A percentile compares a stretch with the other conserved stretches of the same genome.
These are phyloP conservation scores for Fringilla coelebs DNA, from an alignment of 2,797 vertebrate species.

Conservation along the genomic window DNA sequence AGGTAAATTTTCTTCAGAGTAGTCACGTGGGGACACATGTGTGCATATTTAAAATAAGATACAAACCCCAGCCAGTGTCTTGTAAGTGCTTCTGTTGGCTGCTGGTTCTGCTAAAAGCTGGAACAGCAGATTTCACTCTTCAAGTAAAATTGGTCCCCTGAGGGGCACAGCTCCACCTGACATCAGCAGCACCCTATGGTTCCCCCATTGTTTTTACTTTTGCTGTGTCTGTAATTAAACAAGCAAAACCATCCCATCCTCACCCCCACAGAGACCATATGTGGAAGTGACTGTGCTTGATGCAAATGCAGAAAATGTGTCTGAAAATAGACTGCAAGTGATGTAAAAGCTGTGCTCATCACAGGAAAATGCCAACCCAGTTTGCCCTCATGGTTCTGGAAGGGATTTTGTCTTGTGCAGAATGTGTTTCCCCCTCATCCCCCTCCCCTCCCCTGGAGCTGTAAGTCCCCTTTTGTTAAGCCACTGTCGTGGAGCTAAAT, in stretches of 20 bases:
- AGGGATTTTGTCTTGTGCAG: conserved; percentile 35
- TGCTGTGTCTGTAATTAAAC: not conserved
- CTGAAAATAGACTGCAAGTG: conserved; percentile 12
- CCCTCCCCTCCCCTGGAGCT: not conserved
- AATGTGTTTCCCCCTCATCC: not conserved
- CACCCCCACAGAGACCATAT: not conserved
- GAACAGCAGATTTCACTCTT: not conserved
- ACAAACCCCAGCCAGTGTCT: not conserved
- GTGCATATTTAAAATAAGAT: not conserved
- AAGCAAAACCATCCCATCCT: not conserved
- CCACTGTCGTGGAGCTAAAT: not conserved
- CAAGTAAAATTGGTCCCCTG: not conserved
- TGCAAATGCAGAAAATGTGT: not conserved
- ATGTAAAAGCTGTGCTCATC: not conserved
- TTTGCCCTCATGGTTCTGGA: not conserved
- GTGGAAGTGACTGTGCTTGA: not conserved
- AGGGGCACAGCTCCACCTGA: not conserved
- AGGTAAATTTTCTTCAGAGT: not conserved
- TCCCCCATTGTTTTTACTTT: not conserved
- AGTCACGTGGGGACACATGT: not conserved
- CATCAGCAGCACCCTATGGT: not conserved
- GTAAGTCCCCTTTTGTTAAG: conserved; percentile 43
- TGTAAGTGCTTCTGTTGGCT: not conserved
- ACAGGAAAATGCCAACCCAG: not conserved
- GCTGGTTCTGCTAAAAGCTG: not conserved